A percentile compares a stretch with the other conserved stretches of the same genome.
These are phyloP conservation scores for Merodon equestris DNA, from an alignment of 2,888 invertebrate species.

Conservation along the genomic window DNA sequence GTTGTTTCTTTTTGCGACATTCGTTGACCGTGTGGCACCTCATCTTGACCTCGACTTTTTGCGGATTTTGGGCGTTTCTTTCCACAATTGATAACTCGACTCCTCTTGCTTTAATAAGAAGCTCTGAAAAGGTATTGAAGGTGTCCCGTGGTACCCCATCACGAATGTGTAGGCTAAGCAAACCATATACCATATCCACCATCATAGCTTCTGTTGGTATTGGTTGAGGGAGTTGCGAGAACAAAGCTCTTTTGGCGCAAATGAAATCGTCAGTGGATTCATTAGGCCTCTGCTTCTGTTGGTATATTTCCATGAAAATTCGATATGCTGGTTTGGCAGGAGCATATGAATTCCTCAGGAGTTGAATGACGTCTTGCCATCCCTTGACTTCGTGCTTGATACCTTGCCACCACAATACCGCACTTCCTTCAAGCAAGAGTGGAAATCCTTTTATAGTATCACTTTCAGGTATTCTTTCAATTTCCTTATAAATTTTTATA, in stretches of 20 bases:
- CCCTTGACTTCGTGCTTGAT: conserved; percentile 38
- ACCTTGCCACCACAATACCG: conserved; percentile 67
- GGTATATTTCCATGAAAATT: conserved; percentile 18
- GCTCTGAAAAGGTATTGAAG: background rate
- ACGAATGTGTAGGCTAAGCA: background rate
- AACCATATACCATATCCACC: conserved; percentile 18
- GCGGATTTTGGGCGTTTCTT: background rate
- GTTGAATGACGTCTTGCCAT: background rate
- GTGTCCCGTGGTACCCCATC: conserved; percentile 4
- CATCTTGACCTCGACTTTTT: background rate
- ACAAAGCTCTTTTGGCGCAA: background rate
- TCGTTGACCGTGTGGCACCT: background rate
- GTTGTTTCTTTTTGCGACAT: no score
- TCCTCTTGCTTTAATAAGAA: background rate
- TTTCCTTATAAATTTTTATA: conserved; percentile 53
- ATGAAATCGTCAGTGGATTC: conserved; percentile 24
- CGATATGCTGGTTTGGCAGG: conserved; percentile 10
- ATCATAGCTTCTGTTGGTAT: conserved; percentile 8
- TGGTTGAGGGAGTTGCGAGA: conserved; percentile 1
- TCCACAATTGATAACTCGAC: background rate
- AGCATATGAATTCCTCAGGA: conserved; percentile 14
- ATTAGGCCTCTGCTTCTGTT: conserved; percentile 17
- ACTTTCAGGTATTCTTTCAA: conserved; percentile 47
- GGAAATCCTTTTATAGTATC: conserved; percentile 60
- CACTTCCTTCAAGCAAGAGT: conserved; percentile 51